Conservation (phyloP, 2,888 invertebrate genomes). For the Ceramica pisi region DNA sequence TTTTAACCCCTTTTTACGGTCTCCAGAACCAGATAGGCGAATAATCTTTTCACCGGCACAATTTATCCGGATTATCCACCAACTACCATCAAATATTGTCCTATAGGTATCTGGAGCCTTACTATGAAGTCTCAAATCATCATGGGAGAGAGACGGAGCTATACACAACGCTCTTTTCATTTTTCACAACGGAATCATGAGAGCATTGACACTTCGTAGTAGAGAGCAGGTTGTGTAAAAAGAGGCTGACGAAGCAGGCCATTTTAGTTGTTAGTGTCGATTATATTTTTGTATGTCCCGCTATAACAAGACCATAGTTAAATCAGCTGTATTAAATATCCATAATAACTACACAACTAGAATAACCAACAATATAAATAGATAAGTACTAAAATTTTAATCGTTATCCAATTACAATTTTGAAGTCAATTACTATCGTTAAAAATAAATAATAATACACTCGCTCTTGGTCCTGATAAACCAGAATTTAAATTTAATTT, state of each 20-base stretch:
- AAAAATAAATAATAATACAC: constrained; percentile 60
- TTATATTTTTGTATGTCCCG: background rate
- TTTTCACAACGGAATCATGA: no score
- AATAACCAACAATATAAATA: constrained; percentile 46
- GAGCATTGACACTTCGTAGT: no score
- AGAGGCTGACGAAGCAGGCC: background rate
- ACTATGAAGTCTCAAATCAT: background rate
- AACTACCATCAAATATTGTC: background rate
- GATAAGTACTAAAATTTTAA: constrained; percentile 48
- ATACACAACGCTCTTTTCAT: no score
- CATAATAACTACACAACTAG: constrained; percentile 41
- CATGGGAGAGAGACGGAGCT: background rate
- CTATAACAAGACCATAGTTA: constrained; percentile 12
- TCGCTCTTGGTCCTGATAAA: constrained; percentile 25
- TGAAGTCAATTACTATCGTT: constrained; percentile 19
- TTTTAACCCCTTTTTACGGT: background rate
- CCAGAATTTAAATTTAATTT: background rate
- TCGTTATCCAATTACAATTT: constrained; percentile 46
- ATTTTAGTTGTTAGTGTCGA: background rate
- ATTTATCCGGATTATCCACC: background rate
- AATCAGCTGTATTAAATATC: constrained; percentile 23
- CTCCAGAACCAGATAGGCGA: background rate
- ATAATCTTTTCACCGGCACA: background rate
- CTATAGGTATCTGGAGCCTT: background rate
- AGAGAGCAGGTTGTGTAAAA: background rate